Percentiles rank a stretch among this genome's conserved stretches.
phyloP scores from a whole-genome alignment of 2,113 vertebrate species.

The Scortum barcoo region DNA sequence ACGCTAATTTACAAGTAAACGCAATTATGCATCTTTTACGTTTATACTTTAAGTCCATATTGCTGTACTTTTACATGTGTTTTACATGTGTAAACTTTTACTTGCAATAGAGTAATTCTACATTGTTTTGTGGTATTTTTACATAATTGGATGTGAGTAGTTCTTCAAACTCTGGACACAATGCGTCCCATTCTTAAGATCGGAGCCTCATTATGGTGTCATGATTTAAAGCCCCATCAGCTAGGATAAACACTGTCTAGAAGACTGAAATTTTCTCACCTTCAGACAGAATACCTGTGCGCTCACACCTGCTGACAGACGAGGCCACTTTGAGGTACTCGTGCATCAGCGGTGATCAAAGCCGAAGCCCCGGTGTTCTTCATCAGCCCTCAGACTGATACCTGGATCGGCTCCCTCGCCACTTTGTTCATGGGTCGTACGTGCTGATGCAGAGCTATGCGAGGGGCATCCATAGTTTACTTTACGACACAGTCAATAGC shows the following conservation, averaged over 20 bases:
- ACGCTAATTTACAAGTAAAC: neutral
- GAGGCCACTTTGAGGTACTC: slow-evolving; percentile 63
- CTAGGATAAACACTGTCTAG: slow-evolving; percentile 57
- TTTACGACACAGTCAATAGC: slow-evolving; percentile 50
- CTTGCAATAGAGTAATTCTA: neutral
- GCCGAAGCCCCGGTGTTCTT: slow-evolving; percentile 61
- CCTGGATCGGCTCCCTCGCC: slow-evolving; percentile 52
- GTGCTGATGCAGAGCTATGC: slow-evolving; percentile 57
- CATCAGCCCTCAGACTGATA: slow-evolving; percentile 61
- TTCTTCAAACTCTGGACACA: slow-evolving; percentile 17
- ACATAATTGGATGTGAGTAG: neutral
- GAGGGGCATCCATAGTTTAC: slow-evolving; percentile 61
- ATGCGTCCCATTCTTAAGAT: slow-evolving; percentile 25
- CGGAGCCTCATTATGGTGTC: slow-evolving; percentile 4
- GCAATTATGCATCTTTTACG: neutral
- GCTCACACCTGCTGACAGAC: slow-evolving; percentile 70
- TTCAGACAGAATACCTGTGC: slow-evolving; percentile 52
- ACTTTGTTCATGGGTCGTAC: slow-evolving; percentile 58
- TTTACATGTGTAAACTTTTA: neutral
- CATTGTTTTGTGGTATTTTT: neutral
- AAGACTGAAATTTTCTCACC: slow-evolving; percentile 60
- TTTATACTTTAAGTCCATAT: neutral
- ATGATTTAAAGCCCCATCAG: slow-evolving; percentile 42
- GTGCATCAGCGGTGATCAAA: slow-evolving; percentile 72
- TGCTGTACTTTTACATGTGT: neutral